A percentile compares a stretch with the other conserved stretches of the same genome.
Evolutionary conservation across 2,797 vertebrate genomes (phyloP).

Genomic region (Xenopus petersii): DNA sequence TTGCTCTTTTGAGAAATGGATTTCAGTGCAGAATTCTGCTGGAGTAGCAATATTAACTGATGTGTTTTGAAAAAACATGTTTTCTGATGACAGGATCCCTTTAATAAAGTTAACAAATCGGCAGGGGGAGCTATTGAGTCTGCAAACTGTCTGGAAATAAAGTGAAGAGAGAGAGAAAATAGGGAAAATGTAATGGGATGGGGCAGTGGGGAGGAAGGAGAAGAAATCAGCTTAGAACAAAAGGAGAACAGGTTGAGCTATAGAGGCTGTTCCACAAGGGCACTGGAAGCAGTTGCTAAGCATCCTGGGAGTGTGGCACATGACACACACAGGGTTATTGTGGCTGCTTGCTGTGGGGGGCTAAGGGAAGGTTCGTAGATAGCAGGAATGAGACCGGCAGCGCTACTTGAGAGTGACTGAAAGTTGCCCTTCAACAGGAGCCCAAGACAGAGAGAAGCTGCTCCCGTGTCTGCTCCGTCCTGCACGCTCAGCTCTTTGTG

Average conservation of each 20-base stretch:
- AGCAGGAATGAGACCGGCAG: too few species aligned
- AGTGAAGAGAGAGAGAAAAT: slow-evolving; percentile 19
- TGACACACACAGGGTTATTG: background rate
- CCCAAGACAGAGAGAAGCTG: background rate
- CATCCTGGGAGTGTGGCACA: background rate
- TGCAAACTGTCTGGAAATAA: slow-evolving; percentile 27
- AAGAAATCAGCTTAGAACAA: slow-evolving; percentile 24
- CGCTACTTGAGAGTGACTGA: slow-evolving; percentile 21
- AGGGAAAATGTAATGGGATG: slow-evolving; percentile 20
- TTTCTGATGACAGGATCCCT: too few species aligned
- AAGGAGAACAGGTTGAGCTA: background rate
- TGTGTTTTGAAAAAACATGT: too few species aligned
- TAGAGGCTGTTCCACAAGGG: background rate
- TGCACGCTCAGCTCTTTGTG: slow-evolving; percentile 35
- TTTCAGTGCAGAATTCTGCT: too few species aligned
- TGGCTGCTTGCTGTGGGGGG: background rate
- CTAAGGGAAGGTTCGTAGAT: background rate
- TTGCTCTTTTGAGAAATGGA: too few species aligned
- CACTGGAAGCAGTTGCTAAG: background rate
- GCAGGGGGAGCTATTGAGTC: slow-evolving; percentile 35
- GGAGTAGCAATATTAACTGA: too few species aligned
- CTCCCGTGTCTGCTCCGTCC: slow-evolving; percentile 10
- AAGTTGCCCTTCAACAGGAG: slow-evolving; percentile 24
- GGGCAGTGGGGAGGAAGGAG: slow-evolving; percentile 31
- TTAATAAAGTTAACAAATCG: background rate